Conservation (phyloP, 2,888 invertebrate species). For the Meteorus cinctellus region DNA sequence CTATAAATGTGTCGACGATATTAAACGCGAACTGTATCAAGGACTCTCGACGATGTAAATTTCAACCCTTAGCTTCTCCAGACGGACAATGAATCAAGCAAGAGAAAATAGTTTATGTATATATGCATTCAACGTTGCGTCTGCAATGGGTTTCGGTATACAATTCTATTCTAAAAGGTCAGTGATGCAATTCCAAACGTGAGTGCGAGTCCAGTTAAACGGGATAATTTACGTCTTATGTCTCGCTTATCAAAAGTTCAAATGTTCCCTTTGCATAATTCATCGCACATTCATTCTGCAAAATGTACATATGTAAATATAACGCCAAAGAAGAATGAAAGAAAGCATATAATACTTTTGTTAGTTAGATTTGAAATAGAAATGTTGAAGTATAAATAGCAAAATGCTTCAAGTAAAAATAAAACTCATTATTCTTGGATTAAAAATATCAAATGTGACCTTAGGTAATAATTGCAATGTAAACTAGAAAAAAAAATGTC, state of each 20-base stretch:
- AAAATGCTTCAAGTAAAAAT: background rate
- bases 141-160: background rate
- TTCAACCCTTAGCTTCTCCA: conserved; percentile 44
- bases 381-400: background rate
- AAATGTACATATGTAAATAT: conserved; percentile 28
- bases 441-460: background rate
- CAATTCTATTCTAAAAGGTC: conserved; percentile 55
- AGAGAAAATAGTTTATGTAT: conserved; percentile 24
- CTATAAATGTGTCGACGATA: background rate
- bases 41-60: conserved; percentile 46
- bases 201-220: conserved; percentile 54
- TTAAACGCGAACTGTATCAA: conserved; percentile 27
- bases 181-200: conserved; percentile 53
- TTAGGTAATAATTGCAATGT: background rate
- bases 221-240: conserved; percentile 52
- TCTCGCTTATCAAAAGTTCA: conserved; percentile 66
- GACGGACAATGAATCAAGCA: conserved; percentile 52
- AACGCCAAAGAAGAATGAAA: conserved; percentile 1
- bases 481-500: background rate
- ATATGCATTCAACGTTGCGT: background rate
- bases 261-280: conserved; percentile 63
- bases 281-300: conserved; percentile 59
- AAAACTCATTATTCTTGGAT: background rate
- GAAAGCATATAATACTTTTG: background rate
- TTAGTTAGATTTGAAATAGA: background rate